Evolutionary conservation across 1,140 invertebrate genomes (phyloP), one percentile per base, ranked within the genome.

Genomic region (Cotesia glomerata): DNA sequence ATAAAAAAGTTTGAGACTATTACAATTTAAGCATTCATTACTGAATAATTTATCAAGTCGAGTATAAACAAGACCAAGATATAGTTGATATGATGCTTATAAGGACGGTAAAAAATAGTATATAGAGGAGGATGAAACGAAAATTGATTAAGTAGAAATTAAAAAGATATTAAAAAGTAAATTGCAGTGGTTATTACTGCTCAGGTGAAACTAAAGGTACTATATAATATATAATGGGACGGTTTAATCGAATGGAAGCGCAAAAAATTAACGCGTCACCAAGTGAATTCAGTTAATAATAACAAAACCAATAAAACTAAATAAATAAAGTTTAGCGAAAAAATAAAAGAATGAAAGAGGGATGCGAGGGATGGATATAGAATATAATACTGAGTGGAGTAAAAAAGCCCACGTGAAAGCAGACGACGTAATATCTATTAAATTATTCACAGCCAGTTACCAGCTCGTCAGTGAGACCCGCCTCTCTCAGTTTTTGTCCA

Each of bases 401-500:
- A 18, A 69, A 39, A 45, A 51, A 36, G 16, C 51, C 32, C 9
- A 73, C 39, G 52, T 58, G 56, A 73, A 51, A 61, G 68, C 63
- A 75, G 67, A 71, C 74, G 71, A 78, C 67, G 75, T 67, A 77
- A 77, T 76, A 77, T 76, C 74, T 77, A 80, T 80, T 80, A 80
- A 81, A 81, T 81, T 81, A 81, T 80, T 81, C 80, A 79, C 78
- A 81, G 76, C 67, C 75, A 79, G 78, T 81, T 81, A 80, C 78
- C 78, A 77, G 80, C 77, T 80, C 80, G 76, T 81, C 80, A 80
- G 76, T 52, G 71, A 61, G 72, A 54, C 67, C 78, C 77, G 80
- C 76, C 77, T 69, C 72, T 75, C 65, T 58, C 63, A 62, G 72
- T 77, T 78, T 80, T 80, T 79, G 67, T 69, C 59, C 67, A 61